A percentile compares a stretch with the other conserved stretches of the same genome.
phyloP scores from a whole-genome alignment of 2,797 vertebrate genomes.

The Catostomus latipinnis region DNA sequence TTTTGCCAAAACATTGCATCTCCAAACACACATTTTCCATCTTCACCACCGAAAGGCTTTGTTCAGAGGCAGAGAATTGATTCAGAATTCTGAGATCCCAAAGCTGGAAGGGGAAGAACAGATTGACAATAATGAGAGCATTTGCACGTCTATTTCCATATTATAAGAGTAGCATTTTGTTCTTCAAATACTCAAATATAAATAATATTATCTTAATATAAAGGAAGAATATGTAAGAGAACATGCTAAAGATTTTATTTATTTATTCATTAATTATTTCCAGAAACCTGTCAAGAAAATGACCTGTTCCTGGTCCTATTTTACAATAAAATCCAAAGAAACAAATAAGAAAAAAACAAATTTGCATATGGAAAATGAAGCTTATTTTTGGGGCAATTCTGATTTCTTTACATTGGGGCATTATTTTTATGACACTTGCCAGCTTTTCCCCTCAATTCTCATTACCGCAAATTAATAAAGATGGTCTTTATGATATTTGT shows the following conservation, averaged over 20 bases:
- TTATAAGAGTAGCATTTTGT: neutral
- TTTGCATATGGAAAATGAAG: too few species aligned
- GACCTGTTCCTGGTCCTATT: too few species aligned
- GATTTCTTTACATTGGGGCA: too few species aligned
- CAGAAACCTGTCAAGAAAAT: too few species aligned
- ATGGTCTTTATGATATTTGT: too few species aligned
- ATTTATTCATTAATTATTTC: neutral
- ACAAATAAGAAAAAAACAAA: neutral
- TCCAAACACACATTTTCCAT: slow-evolving; percentile 56
- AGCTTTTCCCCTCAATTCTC: too few species aligned
- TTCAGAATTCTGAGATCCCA: slow-evolving; percentile 65
- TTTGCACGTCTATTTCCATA: neutral
- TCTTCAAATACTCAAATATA: neutral
- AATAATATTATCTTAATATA: neutral
- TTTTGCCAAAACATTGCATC: slow-evolving; percentile 59
- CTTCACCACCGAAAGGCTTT: slow-evolving; percentile 50
- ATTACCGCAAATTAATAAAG: too few species aligned
- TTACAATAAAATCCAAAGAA: too few species aligned
- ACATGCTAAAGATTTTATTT: neutral
- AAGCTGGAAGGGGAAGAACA: slow-evolving; percentile 46
- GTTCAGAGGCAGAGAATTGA: slow-evolving; percentile 67
- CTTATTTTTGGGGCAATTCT: too few species aligned
- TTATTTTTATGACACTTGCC: too few species aligned
- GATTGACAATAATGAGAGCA: slow-evolving; percentile 55
- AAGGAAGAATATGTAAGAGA: neutral